Percentiles rank a stretch among this genome's conserved stretches.
Evolutionary conservation across 2,797 vertebrate species (phyloP).

Genomic region (Alcedo quadribrachys): DNA sequence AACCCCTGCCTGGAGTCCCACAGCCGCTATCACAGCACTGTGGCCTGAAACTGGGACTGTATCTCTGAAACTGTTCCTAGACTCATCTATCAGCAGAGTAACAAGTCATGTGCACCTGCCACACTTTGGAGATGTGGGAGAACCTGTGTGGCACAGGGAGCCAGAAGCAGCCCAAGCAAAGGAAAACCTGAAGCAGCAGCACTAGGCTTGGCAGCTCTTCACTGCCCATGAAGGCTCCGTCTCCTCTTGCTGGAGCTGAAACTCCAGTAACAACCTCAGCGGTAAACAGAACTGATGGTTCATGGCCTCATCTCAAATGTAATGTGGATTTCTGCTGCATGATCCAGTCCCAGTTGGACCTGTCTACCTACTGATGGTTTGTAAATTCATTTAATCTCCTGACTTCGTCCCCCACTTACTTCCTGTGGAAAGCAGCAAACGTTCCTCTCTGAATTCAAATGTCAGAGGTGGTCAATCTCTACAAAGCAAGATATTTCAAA

Average conservation of each 20-base stretch:
- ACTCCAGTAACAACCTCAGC: not conserved
- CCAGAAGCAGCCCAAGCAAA: not conserved
- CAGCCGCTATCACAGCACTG: not conserved
- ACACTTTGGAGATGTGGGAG: not conserved
- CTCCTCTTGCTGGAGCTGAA: not conserved
- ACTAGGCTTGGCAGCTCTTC: not conserved
- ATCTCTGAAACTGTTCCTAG: not conserved
- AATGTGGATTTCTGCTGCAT: not conserved
- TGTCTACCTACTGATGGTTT: not conserved
- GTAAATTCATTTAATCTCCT: not conserved
- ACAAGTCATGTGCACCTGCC: not conserved
- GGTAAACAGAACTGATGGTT: not conserved
- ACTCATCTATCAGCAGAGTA: rapidly evolving
- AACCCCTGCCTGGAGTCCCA: not conserved
- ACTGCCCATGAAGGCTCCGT: not conserved
- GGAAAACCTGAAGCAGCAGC: not conserved
- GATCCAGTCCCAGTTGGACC: not conserved
- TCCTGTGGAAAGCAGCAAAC: not conserved
- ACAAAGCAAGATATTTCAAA: not conserved
- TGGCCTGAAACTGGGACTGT: not conserved
- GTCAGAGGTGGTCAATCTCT: not conserved
- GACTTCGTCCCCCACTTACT: rapidly evolving
- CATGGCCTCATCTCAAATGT: not conserved
- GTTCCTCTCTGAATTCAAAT: not conserved
- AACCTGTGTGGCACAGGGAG: not conserved